Evolutionary conservation across 2,797 vertebrate genomes (phyloP).

Genomic region (Falco novaeseelandiae): DNA sequence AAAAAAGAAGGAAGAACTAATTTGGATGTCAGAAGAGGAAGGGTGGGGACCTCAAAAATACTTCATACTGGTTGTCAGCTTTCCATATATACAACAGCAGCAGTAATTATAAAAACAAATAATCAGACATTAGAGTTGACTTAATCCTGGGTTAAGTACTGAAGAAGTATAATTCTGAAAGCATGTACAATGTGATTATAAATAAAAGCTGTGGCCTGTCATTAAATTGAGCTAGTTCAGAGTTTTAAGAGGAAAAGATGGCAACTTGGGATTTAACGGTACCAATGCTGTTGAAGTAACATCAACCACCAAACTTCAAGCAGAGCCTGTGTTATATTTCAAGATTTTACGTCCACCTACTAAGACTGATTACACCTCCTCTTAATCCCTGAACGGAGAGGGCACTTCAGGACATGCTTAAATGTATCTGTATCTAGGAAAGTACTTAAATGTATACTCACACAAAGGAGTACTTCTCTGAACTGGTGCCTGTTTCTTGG

Average conservation of each 20-base stretch:
- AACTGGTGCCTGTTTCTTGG: neutral
- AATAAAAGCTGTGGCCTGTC: slow-evolving; percentile 6
- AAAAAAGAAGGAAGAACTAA: neutral
- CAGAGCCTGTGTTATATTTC: neutral
- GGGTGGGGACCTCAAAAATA: neutral
- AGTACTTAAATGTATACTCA: neutral
- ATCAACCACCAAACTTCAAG: slow-evolving; percentile 41
- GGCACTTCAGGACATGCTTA: neutral
- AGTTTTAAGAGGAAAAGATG: neutral
- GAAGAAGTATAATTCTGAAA: neutral
- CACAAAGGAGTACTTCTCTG: neutral
- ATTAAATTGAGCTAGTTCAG: neutral
- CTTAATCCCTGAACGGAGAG: slow-evolving; percentile 21
- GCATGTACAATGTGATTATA: neutral
- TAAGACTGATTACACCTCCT: slow-evolving; percentile 26
- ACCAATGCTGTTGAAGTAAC: neutral
- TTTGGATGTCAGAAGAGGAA: neutral
- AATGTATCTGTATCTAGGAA: neutral
- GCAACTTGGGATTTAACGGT: neutral
- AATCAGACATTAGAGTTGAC: neutral
- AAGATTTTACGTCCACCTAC: neutral
- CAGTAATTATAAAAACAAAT: slow-evolving; percentile 50
- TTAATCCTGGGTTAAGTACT: slow-evolving; percentile 19
- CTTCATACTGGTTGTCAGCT: neutral
- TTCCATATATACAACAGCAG: neutral